Base-by-base conservation (phyloP, 2,797 vertebrate genomes). In the Tenualosa thibaudeaui region DNA sequence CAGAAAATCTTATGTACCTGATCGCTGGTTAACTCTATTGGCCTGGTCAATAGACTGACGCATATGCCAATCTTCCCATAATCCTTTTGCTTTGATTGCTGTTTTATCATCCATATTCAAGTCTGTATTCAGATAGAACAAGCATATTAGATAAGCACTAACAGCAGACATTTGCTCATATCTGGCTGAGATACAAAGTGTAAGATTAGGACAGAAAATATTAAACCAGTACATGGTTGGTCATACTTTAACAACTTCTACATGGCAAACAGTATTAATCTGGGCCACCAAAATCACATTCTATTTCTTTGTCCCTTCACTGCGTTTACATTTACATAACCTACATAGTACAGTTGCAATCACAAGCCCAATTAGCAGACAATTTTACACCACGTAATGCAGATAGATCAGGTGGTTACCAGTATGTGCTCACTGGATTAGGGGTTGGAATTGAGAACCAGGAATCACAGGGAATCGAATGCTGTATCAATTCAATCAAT, bases 51-150 rank as follows among this genome's bases (percentile, higher is more conserved):
- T 84, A 26, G 95, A 93, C 90, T 95, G 94, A 50, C 95, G 93
- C 94, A 96, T 95, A 89, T 96, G 95, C 95, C 95, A 96, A 92
- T 96, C 95, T 85, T 96, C 95, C 95, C 95, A 96, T 88, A 96
- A 82, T 91, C 95, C 95, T 91, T 96, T 96, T 88, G 95, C 91
- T 89, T 96, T 96, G 81, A 96, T 90, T 4, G 88, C 88, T 3
- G 94, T 86, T 90, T 96, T 96, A 88, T 96, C 94, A 56, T 96
- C 95, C 93, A 96, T 94, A 60, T 90, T 94, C 88, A 93, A 91
- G 86, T 96, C 95, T 95, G 89, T 88, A 85, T 46, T 26, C 3
- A 75, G 46, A 51, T 82, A 82, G 9, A 31, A 83, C 10, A 68
- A 83, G 22, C 75, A 56, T 56, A 58, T 43, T 58, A 13, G 81